These are phyloP conservation scores for Linnaemya tessellans DNA, from an alignment of 2,888 invertebrate species.

Conservation along the genomic window DNA sequence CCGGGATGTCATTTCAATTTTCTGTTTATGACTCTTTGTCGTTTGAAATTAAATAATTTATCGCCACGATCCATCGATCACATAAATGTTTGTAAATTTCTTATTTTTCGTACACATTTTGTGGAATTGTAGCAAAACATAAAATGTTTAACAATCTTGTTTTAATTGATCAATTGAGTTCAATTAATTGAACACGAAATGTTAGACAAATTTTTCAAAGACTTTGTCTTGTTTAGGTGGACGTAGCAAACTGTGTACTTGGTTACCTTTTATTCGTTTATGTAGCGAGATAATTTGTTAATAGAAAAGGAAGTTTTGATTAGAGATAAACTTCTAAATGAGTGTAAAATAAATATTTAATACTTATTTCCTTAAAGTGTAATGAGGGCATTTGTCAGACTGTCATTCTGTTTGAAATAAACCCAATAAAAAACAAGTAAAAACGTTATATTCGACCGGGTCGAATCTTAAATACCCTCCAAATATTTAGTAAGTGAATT, in stretches of 20 bases:
- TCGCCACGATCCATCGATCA: conserved; percentile 63
- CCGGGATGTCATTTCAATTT: conserved; percentile 17
- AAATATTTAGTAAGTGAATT: too few relatives aligned
- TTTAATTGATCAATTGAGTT: conserved; percentile 72
- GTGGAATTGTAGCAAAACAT: neutral
- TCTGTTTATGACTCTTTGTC: conserved; percentile 2
- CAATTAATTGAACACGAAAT: conserved; percentile 49
- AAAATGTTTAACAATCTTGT: conserved; percentile 37
- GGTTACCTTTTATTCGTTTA: neutral
- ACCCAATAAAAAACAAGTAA: too few relatives aligned
- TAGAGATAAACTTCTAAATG: too few relatives aligned
- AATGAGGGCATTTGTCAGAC: too few relatives aligned
- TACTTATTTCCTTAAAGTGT: too few relatives aligned
- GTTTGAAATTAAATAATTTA: conserved; percentile 56
- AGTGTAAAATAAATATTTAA: too few relatives aligned
- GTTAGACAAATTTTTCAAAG: neutral
- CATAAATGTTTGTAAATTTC: conserved; percentile 37
- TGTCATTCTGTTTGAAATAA: too few relatives aligned
- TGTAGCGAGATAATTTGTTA: too few relatives aligned
- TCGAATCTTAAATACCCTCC: too few relatives aligned
- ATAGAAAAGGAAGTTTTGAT: too few relatives aligned
- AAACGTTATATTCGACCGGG: too few relatives aligned
- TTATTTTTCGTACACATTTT: neutral
- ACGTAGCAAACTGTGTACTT: neutral
- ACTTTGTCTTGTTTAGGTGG: conserved; percentile 6